Percentiles rank a stretch among this genome's conserved stretches.
Conservation (phyloP, 2,797 vertebrate genomes). For the Parauchenoglanis punctatus region DNA sequence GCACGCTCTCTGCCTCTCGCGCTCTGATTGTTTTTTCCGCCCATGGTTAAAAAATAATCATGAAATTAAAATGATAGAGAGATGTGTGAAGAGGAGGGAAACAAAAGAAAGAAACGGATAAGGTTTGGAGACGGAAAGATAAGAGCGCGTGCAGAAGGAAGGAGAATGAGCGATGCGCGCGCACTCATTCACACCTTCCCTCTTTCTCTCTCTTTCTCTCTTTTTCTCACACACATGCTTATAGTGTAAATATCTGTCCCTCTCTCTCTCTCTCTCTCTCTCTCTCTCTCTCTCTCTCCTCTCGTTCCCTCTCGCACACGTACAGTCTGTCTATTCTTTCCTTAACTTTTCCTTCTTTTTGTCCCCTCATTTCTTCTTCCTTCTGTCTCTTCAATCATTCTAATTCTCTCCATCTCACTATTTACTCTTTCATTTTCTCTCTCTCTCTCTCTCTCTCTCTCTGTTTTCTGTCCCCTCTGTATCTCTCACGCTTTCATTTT, state of each 20-base stretch:
- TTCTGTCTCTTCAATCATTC: neutral
- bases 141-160: neutral
- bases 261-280: neutral
- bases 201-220: neutral
- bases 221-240: neutral
- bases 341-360: neutral
- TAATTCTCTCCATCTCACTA: neutral
- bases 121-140: neutral
- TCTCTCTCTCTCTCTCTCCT: neutral
- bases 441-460: neutral
- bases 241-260: neutral
- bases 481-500: neutral
- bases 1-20: neutral
- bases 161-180: neutral
- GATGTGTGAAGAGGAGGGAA: neutral
- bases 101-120: neutral
- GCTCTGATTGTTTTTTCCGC: too few relatives aligned
- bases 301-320: neutral
- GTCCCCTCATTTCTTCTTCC: neutral
- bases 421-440: neutral
- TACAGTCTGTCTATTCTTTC: neutral
- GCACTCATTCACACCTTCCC: neutral
- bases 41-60: neutral
- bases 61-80: neutral
- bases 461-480: neutral